phyloP scores from a whole-genome alignment of 92 coral and sea anemone genomes.

The Porites lobata region DNA sequence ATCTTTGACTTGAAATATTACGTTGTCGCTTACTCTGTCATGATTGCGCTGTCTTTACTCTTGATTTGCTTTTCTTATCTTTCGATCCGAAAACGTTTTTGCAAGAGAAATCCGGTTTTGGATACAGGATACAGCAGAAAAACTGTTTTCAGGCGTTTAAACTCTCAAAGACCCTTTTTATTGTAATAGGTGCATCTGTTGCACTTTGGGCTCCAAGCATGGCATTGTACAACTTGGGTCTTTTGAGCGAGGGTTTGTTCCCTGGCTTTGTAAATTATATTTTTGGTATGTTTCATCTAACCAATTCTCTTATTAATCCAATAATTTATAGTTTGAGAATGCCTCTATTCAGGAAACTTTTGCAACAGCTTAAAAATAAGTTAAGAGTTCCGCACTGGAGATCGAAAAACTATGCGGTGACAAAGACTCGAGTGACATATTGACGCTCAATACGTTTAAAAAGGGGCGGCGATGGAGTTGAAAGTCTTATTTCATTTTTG shows the following conservation, averaged over 20 bases:
- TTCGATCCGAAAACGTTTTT: not conserved
- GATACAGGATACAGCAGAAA: not conserved
- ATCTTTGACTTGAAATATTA: not conserved
- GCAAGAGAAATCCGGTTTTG: not conserved
- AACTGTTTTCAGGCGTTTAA: not conserved
- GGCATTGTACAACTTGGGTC: not conserved
- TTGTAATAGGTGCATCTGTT: not conserved
- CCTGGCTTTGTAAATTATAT: not conserved
- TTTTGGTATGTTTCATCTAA: not conserved
- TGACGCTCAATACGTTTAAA: too few species aligned
- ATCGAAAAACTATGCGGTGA: not conserved
- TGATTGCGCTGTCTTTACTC: not conserved
- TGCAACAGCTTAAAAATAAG: not conserved
- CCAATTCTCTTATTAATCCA: constrained; percentile 7
- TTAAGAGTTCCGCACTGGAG: not conserved
- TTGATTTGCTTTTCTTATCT: not conserved
- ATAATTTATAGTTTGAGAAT: constrained; percentile 13
- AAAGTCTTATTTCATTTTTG: too few species aligned
- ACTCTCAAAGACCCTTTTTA: not conserved
- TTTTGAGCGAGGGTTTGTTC: not conserved
- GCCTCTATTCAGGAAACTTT: not conserved
- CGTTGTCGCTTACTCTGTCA: not conserved
- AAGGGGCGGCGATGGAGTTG: too few species aligned
- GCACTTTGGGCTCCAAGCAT: not conserved
- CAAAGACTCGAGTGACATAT: too few species aligned